Base-by-base conservation (phyloP, 2,113 vertebrate genomes). In the Spermophilus dauricus region DNA sequence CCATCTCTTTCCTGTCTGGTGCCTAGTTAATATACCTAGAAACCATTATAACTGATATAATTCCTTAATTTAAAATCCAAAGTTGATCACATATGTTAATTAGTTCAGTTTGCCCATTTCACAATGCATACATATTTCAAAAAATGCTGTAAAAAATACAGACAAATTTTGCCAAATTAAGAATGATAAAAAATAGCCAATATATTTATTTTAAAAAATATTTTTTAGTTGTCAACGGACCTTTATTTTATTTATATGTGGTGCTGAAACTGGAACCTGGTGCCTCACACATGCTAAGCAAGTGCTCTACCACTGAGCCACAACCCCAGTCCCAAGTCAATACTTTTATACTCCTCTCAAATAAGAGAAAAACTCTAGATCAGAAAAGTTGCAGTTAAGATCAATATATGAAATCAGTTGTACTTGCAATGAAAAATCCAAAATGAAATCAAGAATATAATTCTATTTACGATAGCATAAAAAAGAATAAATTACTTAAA, bases 1-100 rank as follows among this genome's bases (percentile, higher is more conserved):
- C 14, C 34, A 42, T 77, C 77, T 63, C 6, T 91, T 88, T 83
- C 84, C 58, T 92, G 51, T 94, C 51, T n/a, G 78, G 70, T 53
- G 6, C 63, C 30, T 77, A 24, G 48, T 16, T 76, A n/a, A 37
- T 84, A 78, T 4, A 84, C 51, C 61, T 65, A 78, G 22, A 92
- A 63, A 95, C 89, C 16, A 58, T 85, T 92, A 42, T 45, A 14
- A 67, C 37, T 48, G 45, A 30, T 72, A 72, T 5, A 22, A 22
- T 8, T 65, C 82, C 73, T 94, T 94, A 73, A 89, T 65, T 53
- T 94, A 76, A 91, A 91, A 28, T 77, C 58, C 63, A 28, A 72
- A 89, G 26, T 92, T 85, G 76, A 72, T 84, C 63, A 22, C 76
- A 24, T 85, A 39, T 56, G 1, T 69, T 69, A 91, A 90, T 78